Percentiles rank a stretch among this genome's conserved stretches.
Conservation (phyloP, 2,888 invertebrate genomes). For the Blastobasis lacticolella region DNA sequence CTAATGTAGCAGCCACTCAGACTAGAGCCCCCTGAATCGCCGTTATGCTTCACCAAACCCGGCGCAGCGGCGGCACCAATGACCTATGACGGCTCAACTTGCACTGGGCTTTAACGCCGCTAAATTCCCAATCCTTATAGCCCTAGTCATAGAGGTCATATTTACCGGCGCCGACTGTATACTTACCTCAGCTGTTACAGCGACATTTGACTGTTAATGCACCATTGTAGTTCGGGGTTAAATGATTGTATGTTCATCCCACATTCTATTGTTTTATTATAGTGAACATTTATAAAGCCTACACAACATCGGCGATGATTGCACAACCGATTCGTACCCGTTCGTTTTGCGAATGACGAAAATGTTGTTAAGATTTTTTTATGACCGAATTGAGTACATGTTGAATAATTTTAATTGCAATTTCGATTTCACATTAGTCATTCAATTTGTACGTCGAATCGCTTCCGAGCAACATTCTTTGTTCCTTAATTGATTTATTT, state of each 20-base stretch:
- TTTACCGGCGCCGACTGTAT: constrained; percentile 13
- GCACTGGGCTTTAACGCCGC: constrained; percentile 15
- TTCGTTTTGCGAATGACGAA: constrained; percentile 17
- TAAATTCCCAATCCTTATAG: constrained; percentile 21
- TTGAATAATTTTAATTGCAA: no score
- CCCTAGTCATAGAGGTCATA: constrained; percentile 19
- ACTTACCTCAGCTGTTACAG: constrained; percentile 10
- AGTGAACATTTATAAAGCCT: constrained; percentile 28
- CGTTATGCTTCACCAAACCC: constrained; percentile 19
- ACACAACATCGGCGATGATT: constrained; percentile 30
- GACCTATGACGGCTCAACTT: constrained; percentile 19
- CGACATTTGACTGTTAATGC: constrained; percentile 23
- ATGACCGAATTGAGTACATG: not conserved
- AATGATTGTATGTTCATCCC: constrained; percentile 30
- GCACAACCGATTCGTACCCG: constrained; percentile 26
- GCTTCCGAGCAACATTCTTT: no score
- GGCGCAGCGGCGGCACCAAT: constrained; percentile 22
- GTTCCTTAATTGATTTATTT: no score
- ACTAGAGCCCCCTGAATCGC: constrained; percentile 23
- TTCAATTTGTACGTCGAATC: no score
- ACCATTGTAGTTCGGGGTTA: constrained; percentile 4
- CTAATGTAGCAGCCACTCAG: constrained; percentile 28
- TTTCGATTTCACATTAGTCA: no score
- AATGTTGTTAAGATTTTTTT: constrained; percentile 1
- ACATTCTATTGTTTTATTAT: constrained; percentile 47